A percentile compares a stretch with the other conserved stretches of the same genome.
Evolutionary conservation across 2,113 vertebrate species (phyloP).

Genomic region (Oenanthe melanoleuca): DNA sequence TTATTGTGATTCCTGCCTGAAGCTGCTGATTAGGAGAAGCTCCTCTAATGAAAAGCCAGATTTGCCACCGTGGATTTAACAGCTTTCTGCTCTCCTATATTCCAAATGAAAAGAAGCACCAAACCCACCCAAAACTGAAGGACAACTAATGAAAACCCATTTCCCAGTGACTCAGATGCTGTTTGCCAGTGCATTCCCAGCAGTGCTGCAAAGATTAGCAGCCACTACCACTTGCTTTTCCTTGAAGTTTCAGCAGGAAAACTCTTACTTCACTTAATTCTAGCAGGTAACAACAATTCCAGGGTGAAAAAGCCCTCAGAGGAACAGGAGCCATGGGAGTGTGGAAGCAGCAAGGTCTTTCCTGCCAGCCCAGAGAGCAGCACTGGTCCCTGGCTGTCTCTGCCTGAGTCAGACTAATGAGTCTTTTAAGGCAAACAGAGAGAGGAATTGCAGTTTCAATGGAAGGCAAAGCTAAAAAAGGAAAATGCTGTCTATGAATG

Average conservation of each 20-base stretch:
- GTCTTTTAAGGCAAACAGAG: conserved; percentile 18
- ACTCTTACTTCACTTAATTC: neutral
- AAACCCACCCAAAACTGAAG: neutral
- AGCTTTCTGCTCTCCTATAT: neutral
- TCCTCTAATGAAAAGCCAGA: neutral
- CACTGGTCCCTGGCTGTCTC: neutral
- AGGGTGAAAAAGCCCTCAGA: neutral
- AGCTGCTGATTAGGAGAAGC: conserved; percentile 4
- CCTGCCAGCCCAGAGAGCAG: neutral
- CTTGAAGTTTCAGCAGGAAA: neutral
- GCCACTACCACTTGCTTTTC: neutral
- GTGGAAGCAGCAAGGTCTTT: neutral
- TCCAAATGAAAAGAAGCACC: neutral
- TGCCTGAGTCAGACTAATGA: neutral
- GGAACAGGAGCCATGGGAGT: neutral
- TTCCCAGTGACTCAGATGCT: neutral
- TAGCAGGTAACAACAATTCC: neutral
- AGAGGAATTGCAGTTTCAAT: conserved; percentile 42
- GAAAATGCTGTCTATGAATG: conserved; percentile 39
- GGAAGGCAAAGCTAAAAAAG: conserved; percentile 44
- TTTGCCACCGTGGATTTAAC: neutral
- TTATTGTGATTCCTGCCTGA: neutral
- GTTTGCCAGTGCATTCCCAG: neutral
- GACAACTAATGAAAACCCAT: neutral
- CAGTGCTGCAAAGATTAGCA: neutral